phyloP scores from a whole-genome alignment of 2,888 invertebrate species.

The Aproaerema taeniolella region DNA sequence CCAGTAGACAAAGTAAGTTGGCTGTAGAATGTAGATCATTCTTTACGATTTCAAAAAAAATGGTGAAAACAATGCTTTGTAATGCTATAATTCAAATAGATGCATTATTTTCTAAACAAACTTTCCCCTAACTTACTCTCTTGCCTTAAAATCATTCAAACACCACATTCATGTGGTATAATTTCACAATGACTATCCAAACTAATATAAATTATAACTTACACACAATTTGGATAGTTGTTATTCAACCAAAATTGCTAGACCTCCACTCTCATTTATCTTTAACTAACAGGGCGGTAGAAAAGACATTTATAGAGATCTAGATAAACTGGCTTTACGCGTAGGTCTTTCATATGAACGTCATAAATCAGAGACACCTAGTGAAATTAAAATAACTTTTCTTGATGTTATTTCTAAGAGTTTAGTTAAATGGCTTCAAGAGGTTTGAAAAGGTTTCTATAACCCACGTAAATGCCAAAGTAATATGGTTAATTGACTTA shows the following conservation, averaged over 20 bases:
- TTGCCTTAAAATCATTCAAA: too few relatives aligned
- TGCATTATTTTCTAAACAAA: too few relatives aligned
- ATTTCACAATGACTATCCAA: conserved; percentile 39
- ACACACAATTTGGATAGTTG: conserved; percentile 30
- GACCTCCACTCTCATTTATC: conserved; percentile 20
- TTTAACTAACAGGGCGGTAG: conserved; percentile 12
- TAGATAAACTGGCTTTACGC: conserved; percentile 38
- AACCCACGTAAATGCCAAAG: not conserved
- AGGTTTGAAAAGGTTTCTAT: not conserved
- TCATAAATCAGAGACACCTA: conserved; percentile 58
- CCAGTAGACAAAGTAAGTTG: too few relatives aligned
- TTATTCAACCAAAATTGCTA: conserved; percentile 26
- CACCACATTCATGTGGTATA: too few relatives aligned
- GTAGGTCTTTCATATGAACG: conserved; percentile 56
- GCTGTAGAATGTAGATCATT: too few relatives aligned
- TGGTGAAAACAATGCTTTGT: too few relatives aligned
- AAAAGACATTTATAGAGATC: conserved; percentile 15
- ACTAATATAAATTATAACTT: conserved; percentile 45
- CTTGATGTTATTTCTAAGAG: conserved; percentile 4
- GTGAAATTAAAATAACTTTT: conserved; percentile 56
- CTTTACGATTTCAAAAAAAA: too few relatives aligned
- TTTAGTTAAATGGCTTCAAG: too few relatives aligned
- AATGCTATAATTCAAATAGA: too few relatives aligned
- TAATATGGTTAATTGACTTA: not conserved
- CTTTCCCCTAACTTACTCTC: too few relatives aligned